Percentiles rank a stretch among this genome's conserved stretches.
phyloP scores from a whole-genome alignment of 2,113 vertebrate species.

The Chaenogobius annularis region DNA sequence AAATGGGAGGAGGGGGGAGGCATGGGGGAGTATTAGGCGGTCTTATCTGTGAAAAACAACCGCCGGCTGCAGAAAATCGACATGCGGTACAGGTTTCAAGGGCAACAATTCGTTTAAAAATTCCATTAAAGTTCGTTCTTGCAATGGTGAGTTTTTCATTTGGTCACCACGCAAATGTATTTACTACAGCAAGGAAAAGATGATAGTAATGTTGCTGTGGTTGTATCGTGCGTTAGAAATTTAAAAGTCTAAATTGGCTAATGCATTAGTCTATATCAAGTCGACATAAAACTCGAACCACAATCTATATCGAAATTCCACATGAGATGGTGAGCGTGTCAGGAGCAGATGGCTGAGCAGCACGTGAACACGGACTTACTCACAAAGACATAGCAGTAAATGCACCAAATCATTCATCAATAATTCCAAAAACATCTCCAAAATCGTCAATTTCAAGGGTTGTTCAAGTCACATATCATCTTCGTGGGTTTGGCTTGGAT shows the following conservation, averaged over 20 bases:
- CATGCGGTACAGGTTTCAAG: not conserved
- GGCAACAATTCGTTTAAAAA: not conserved
- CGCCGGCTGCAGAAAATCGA: not conserved
- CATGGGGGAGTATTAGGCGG: not conserved
- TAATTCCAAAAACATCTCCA: not conserved
- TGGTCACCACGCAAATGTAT: not conserved
- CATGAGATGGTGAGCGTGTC: not conserved
- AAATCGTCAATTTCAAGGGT: too few species aligned
- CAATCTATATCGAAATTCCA: not conserved
- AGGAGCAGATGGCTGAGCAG: slow-evolving; percentile 1
- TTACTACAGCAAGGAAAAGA: not conserved
- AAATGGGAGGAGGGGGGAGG: not conserved
- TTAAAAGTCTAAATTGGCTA: too few species aligned
- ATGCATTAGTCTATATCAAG: not conserved
- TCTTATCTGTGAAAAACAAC: not conserved
- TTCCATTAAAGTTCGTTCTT: not conserved
- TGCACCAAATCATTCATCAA: not conserved
- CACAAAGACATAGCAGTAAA: not conserved
- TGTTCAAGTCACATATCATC: too few species aligned
- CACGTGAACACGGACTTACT: not conserved
- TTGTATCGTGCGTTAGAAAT: too few species aligned
- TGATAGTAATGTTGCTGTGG: too few species aligned
- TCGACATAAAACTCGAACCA: too few species aligned
- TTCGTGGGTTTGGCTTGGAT: too few species aligned
- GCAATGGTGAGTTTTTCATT: not conserved